Evolutionary conservation across 2,113 vertebrate species (phyloP), one percentile per base, ranked within the genome.

Genomic region (Mungos mungo): DNA sequence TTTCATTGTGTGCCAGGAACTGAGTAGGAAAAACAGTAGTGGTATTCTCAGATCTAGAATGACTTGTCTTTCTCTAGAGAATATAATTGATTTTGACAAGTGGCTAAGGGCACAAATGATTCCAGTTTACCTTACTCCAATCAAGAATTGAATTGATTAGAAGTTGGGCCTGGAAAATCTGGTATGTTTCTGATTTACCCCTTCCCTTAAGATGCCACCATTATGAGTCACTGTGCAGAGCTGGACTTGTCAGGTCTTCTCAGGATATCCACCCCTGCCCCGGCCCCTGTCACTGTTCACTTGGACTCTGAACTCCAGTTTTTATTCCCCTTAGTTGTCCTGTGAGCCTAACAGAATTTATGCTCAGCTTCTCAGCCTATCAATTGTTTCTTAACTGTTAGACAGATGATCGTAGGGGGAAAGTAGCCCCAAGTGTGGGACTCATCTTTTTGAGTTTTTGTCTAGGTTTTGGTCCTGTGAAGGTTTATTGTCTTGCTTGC

Each of bases 301-400:
- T 31, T 94, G 25, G 50, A 23, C 52, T 19, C 27, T 93, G 47
- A 79, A 68, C 47, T 81, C 52, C 27, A 35, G 29, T 88, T 88
- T 88, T 88, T 81, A 81, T 81, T 94, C 25, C 27, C 31, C 65
- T 94, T 94, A 47, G 65, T 79, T 79, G 92, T 81, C 21, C 50
- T 38, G 16, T 94, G 52, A 81, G 50, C 47, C 63, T 31, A 10
- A 72, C 65, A 63, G 3, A 88, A 72, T 81, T 82, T 81, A 71
- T 57, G 19, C 35, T 69, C 77, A 71, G 65, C 90, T 92, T 92
- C 47, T 69, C 35, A 71, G 29, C 90, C 35, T 33, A 31, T 82
- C 65, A 81, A 25, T 50, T 57, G 35, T 29, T 82, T 18, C 65
- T 82, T 68, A 68, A 52, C 65, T 71, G 3, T 88, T 60, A 63